A percentile compares a stretch with the other conserved stretches of the same genome.
Conservation (phyloP, 2,888 invertebrate species). For the Synanthedon myopaeformis region DNA sequence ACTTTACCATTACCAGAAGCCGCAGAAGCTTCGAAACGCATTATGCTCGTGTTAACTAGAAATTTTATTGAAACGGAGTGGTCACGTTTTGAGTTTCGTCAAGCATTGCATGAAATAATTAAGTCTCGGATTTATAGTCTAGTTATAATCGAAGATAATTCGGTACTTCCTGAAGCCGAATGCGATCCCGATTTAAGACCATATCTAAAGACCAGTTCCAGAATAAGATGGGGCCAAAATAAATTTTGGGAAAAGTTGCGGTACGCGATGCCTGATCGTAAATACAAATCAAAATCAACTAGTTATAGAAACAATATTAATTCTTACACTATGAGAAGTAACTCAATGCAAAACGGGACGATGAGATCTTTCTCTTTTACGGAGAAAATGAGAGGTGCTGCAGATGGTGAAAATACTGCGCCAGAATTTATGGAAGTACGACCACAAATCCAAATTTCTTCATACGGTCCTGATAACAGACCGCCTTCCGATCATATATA, state of each 20-base stretch:
- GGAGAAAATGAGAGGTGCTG: conserved; percentile 52
- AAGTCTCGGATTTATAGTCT: conserved; percentile 85
- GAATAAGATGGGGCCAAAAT: conserved; percentile 89
- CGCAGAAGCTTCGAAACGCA: conserved; percentile 88
- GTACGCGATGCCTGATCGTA: conserved; percentile 87
- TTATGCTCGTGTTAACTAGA: conserved; percentile 87
- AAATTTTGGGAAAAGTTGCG: conserved; percentile 94
- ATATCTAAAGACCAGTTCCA: conserved; percentile 87
- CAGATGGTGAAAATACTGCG: conserved; percentile 74
- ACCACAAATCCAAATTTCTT: conserved; percentile 46
- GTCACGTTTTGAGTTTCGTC: conserved; percentile 90
- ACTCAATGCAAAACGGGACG: conserved; percentile 69
- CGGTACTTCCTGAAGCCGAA: conserved; percentile 82
- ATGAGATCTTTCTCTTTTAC: conserved; percentile 73
- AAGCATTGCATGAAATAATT: conserved; percentile 88
- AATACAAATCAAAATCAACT: conserved; percentile 48
- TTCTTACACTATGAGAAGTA: conserved; percentile 81
- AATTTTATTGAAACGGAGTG: conserved; percentile 94
- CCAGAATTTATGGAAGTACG: conserved; percentile 55
- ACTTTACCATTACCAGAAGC: conserved; percentile 85
- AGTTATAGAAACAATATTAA: conserved; percentile 85
- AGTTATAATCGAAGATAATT: conserved; percentile 87
- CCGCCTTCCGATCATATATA: conserved; percentile 91
- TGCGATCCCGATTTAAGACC: conserved; percentile 88
- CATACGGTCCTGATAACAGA: conserved; percentile 70